These are phyloP conservation scores for Trichonephila clavata DNA, from an alignment of 1,140 invertebrate genomes.

Conservation along the genomic window DNA sequence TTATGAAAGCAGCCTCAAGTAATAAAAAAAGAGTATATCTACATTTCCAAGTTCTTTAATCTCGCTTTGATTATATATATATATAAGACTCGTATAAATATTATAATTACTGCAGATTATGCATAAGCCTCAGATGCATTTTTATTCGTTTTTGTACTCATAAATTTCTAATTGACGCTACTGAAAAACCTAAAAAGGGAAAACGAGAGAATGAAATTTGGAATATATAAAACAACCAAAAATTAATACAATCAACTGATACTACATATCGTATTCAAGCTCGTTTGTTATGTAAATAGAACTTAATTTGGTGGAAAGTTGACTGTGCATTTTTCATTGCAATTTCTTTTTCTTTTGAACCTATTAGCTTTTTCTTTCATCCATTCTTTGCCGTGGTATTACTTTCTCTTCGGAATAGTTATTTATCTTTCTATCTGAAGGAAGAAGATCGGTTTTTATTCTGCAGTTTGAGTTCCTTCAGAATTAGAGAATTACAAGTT, in stretches of 20 bases:
- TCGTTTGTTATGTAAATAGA: constrained; percentile 75
- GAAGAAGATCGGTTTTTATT: not conserved
- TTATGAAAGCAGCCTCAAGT: too few relatives aligned
- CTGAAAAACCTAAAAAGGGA: not conserved
- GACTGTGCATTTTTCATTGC: constrained; percentile 67
- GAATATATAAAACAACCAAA: not conserved
- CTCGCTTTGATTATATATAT: too few relatives aligned
- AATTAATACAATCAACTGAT: not conserved
- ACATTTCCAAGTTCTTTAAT: too few relatives aligned
- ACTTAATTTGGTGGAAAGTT: constrained; percentile 70
- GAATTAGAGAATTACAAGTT: constrained; percentile 18
- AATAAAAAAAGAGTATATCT: too few relatives aligned
- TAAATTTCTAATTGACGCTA: not conserved
- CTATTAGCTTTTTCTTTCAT: not conserved
- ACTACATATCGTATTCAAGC: constrained; percentile 51
- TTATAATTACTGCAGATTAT: not conserved
- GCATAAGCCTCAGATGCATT: not conserved
- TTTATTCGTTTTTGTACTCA: not conserved
- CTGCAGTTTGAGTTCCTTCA: not conserved
- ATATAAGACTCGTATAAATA: too few relatives aligned
- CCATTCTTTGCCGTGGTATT: constrained; percentile 25
- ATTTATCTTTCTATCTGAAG: not conserved
- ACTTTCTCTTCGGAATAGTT: constrained; percentile 26
- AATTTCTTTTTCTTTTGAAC: constrained; percentile 6
- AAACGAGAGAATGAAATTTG: not conserved